Conservation (phyloP, 2,113 vertebrate genomes). For the Rynchops niger region DNA sequence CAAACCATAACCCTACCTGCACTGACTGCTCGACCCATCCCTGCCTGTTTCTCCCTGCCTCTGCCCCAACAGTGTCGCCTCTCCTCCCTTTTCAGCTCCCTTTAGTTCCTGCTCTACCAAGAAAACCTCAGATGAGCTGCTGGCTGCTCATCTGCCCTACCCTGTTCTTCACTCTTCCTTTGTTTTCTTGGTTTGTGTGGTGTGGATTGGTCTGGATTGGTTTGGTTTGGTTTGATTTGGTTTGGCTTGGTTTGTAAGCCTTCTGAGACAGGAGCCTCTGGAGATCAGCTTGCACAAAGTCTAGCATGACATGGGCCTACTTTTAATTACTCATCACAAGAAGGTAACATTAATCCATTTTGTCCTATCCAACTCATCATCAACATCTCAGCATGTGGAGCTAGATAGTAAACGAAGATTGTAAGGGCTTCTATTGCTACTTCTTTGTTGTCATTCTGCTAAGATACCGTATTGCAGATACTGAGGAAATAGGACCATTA, state of each 20-base stretch:
- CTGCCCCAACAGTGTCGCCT: neutral
- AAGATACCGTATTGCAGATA: neutral
- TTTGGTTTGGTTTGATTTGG: neutral
- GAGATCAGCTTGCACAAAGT: neutral
- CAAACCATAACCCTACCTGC: neutral
- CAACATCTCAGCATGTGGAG: neutral
- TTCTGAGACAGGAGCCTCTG: neutral
- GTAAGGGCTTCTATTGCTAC: neutral
- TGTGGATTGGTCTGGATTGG: neutral
- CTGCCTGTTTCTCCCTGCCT: neutral
- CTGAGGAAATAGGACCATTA: neutral
- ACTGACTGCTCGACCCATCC: fast-evolving
- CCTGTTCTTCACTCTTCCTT: neutral
- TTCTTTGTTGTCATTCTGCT: neutral
- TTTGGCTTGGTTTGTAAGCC: neutral
- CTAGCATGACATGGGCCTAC: neutral
- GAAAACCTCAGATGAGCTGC: neutral
- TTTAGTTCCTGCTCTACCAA: fast-evolving
- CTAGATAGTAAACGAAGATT: neutral
- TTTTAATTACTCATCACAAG: neutral
- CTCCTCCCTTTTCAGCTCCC: neutral
- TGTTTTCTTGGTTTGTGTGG: neutral
- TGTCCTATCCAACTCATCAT: neutral
- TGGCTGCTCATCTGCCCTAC: neutral
- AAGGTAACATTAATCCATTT: neutral